These are phyloP conservation scores for Urechis unicinctus DNA, from an alignment of 2,888 invertebrate genomes.

Conservation along the genomic window DNA sequence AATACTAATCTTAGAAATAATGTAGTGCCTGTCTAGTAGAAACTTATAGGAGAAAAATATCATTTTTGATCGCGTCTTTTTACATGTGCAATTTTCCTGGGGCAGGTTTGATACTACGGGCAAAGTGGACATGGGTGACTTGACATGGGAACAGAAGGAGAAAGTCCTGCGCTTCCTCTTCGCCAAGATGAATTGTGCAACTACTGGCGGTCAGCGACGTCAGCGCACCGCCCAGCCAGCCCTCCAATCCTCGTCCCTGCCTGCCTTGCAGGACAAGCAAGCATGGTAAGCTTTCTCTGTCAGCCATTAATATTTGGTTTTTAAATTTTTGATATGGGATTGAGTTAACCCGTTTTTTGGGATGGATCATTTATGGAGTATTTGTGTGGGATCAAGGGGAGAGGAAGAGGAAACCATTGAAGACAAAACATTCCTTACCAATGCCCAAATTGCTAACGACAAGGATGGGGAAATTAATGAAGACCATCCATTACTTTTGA, in stretches of 20 bases:
- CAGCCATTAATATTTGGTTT: neutral
- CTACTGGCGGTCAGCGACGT: neutral
- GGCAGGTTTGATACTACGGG: too few species aligned
- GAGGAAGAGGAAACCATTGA: constrained; percentile 16
- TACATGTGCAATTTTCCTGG: too few species aligned
- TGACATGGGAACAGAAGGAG: constrained; percentile 52
- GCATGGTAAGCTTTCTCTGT: neutral
- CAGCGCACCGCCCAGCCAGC: neutral
- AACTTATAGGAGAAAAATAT: too few species aligned
- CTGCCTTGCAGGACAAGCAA: neutral
- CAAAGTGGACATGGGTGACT: constrained; percentile 42
- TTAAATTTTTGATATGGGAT: neutral
- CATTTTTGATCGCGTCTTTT: too few species aligned
- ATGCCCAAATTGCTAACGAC: too few species aligned
- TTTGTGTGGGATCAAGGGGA: too few species aligned
- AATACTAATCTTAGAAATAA: too few species aligned
- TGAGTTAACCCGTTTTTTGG: too few species aligned
- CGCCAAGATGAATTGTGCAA: constrained; percentile 49
- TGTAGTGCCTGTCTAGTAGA: too few species aligned
- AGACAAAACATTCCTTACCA: constrained; percentile 35
- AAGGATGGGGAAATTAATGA: too few species aligned
- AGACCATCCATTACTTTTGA: too few species aligned
- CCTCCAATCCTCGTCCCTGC: constrained; percentile 30
- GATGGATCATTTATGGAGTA: too few species aligned
- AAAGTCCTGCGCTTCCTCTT: constrained; percentile 47